Conservation (phyloP, 2,113 vertebrate genomes). For the Cinclus cinclus region DNA sequence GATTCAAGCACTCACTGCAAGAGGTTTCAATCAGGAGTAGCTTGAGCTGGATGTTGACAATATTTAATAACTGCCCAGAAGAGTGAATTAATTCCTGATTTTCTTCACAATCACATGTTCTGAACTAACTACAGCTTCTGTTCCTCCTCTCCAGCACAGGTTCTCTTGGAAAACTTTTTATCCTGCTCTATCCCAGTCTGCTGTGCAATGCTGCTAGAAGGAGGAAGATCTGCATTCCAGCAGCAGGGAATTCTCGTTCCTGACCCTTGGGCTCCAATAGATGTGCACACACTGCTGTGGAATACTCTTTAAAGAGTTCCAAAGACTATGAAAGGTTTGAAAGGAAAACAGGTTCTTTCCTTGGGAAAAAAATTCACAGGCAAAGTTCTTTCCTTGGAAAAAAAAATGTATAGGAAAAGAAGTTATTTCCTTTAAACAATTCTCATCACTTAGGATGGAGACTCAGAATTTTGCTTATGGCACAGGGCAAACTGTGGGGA, state of each 20-base stretch:
- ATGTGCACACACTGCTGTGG: background rate
- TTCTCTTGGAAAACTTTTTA: background rate
- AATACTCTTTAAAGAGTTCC: background rate
- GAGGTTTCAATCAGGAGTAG: background rate
- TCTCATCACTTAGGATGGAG: too few relatives aligned
- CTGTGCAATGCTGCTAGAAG: background rate
- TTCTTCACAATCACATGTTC: background rate
- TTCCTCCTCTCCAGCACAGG: background rate
- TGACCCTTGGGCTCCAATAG: fast-evolving
- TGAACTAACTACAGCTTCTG: background rate
- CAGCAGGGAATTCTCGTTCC: background rate
- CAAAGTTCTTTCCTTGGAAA: background rate
- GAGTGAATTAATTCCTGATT: background rate
- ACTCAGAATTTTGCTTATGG: too few relatives aligned
- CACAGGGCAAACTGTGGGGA: too few relatives aligned
- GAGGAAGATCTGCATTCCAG: background rate
- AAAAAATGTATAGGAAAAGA: background rate
- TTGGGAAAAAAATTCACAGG: background rate
- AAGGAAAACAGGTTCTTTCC: background rate
- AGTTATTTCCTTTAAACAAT: too few relatives aligned
- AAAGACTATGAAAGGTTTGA: background rate
- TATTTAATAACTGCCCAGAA: background rate
- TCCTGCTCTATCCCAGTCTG: background rate
- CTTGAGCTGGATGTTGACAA: background rate
- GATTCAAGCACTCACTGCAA: background rate